These are phyloP conservation scores for Danio kyathit DNA, from an alignment of 2,797 vertebrate species.

Conservation along the genomic window DNA sequence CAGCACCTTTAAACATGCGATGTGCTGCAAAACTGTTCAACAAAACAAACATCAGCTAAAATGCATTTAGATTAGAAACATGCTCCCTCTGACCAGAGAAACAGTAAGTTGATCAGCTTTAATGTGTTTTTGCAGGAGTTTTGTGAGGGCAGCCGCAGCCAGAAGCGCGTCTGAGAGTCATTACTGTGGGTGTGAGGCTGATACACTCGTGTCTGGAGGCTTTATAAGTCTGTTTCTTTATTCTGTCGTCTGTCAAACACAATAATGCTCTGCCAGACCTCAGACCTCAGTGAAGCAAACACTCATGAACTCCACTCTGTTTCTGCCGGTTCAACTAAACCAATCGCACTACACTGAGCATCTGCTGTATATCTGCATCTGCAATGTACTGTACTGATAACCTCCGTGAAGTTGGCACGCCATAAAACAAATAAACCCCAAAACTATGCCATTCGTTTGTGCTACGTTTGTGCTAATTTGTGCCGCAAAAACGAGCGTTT, in stretches of 20 bases:
- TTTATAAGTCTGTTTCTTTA: background rate
- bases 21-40: too few relatives aligned
- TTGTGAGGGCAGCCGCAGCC: constrained; percentile 3
- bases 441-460: too few relatives aligned
- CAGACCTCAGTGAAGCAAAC: background rate
- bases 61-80: too few relatives aligned
- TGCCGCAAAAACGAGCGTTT: too few relatives aligned
- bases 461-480: too few relatives aligned
- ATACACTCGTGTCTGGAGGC: background rate
- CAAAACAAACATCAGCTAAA: too few relatives aligned
- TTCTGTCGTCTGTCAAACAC: background rate
- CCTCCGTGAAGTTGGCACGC: too few relatives aligned
- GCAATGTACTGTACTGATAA: background rate
- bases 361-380: background rate
- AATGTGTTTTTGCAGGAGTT: background rate
- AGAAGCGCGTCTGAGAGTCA: constrained; percentile 2
- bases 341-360: background rate
- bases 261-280: background rate
- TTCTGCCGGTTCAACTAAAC: background rate
- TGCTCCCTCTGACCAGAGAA: too few relatives aligned
- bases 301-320: too few relatives aligned
- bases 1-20: too few relatives aligned
- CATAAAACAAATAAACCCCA: too few relatives aligned
- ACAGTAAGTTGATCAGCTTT: too few relatives aligned
- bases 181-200: constrained; percentile 3